phyloP scores from a whole-genome alignment of 2,797 vertebrate species.

The Furcifer pardalis region DNA sequence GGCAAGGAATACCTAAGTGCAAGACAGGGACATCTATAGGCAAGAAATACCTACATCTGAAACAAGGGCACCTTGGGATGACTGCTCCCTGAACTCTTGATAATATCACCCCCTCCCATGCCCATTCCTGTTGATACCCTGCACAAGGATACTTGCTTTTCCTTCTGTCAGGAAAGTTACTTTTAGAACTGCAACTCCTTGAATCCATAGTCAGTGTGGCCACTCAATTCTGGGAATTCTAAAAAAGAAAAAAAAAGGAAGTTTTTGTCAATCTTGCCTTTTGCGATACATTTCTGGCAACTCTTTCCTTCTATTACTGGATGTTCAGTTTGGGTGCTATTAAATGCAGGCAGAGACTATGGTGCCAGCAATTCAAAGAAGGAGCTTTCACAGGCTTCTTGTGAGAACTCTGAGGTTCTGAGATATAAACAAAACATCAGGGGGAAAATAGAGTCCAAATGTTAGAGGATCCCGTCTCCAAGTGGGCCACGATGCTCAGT shows the following conservation, averaged over 20 bases:
- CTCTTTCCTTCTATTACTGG: too few relatives aligned
- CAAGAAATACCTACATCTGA: conserved; percentile 67
- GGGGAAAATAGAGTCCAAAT: neutral
- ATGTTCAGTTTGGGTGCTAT: neutral
- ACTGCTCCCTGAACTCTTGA: neutral
- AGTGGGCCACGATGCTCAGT: neutral
- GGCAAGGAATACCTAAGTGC: conserved; percentile 12
- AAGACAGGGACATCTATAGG: conserved; percentile 38
- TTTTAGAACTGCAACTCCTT: too few relatives aligned
- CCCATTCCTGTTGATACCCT: neutral
- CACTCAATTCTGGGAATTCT: too few relatives aligned
- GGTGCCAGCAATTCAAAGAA: neutral
- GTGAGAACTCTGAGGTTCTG: neutral
- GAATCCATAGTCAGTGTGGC: too few relatives aligned
- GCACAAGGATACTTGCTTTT: conserved; percentile 1
- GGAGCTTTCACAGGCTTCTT: neutral
- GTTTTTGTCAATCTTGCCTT: too few relatives aligned
- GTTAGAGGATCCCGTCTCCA: neutral
- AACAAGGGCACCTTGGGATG: conserved; percentile 63
- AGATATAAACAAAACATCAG: neutral
- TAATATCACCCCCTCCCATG: conserved; percentile 29
- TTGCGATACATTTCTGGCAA: conserved; percentile 40
- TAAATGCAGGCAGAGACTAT: neutral
- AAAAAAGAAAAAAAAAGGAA: too few relatives aligned
- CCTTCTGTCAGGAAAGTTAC: conserved; percentile 5